Percentiles rank a stretch among this genome's conserved stretches.
phyloP scores from a whole-genome alignment of 2,888 invertebrate species.

The Onchidella celtica region DNA sequence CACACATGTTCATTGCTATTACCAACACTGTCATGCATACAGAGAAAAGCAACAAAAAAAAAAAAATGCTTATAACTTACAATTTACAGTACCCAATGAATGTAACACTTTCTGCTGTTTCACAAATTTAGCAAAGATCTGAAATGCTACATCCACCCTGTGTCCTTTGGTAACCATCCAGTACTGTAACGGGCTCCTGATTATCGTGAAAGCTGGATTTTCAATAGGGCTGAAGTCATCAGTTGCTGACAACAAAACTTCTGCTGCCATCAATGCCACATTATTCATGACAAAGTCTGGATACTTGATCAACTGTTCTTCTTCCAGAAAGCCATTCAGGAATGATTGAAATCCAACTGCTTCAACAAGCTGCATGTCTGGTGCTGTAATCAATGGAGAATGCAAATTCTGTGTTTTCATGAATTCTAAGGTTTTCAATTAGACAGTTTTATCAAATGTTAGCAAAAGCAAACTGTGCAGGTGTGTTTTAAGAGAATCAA shows the following conservation, averaged over 20 bases:
- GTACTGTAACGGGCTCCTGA: conserved; percentile 31
- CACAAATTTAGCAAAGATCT: conserved; percentile 21
- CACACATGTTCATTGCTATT: no score
- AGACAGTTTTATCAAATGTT: no score
- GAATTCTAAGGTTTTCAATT: no score
- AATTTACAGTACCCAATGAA: conserved; percentile 21
- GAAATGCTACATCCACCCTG: conserved; percentile 28
- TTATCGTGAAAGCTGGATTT: background rate
- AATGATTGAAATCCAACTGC: conserved; percentile 17
- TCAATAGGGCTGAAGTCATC: background rate
- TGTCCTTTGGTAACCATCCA: conserved; percentile 41
- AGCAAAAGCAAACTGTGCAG: no score
- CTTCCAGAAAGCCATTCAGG: conserved; percentile 33
- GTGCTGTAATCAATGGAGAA: conserved; percentile 14
- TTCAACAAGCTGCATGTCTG: conserved; percentile 16
- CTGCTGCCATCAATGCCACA: conserved; percentile 39
- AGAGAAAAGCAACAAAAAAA: no score
- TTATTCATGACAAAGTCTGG: conserved; percentile 47
- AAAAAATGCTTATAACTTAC: conserved; percentile 23
- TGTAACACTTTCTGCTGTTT: background rate
- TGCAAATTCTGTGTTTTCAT: background rate
- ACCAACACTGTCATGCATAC: no score
- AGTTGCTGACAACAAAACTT: conserved; percentile 4
- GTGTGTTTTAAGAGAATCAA: no score
- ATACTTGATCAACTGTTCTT: conserved; percentile 17